phyloP scores from a whole-genome alignment of 2,797 vertebrate genomes.

The Siniperca obscura region DNA sequence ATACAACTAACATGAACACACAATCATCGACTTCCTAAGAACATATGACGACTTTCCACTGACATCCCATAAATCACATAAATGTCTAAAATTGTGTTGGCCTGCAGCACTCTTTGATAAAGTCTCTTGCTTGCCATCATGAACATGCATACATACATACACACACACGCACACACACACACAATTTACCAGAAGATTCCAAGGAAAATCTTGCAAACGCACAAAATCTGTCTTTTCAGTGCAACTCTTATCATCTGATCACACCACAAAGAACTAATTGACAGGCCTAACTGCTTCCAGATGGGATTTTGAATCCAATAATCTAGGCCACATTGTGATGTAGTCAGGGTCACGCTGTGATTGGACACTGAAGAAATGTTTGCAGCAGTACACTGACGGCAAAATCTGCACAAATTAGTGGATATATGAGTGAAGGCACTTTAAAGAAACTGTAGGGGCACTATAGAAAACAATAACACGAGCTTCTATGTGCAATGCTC shows the following conservation, averaged over 20 bases:
- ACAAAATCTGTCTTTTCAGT: slow-evolving; percentile 8
- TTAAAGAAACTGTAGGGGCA: background rate
- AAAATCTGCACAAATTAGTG: slow-evolving; percentile 35
- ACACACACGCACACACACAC: background rate
- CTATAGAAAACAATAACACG: background rate
- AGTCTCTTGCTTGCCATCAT: slow-evolving; percentile 1
- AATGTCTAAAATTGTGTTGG: slow-evolving; percentile 2
- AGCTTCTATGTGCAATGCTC: background rate
- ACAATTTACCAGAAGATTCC: slow-evolving; percentile 10
- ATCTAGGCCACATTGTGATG: slow-evolving; percentile 23
- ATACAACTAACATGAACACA: background rate
- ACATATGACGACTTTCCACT: background rate
- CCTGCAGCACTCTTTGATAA: slow-evolving; percentile 21
- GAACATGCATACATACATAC: too few species aligned
- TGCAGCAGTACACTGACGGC: slow-evolving; percentile 19
- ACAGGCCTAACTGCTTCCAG: slow-evolving; percentile 36
- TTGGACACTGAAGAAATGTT: slow-evolving; percentile 29
- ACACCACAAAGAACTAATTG: slow-evolving; percentile 38
- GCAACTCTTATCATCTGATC: slow-evolving; percentile 27
- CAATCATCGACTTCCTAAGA: background rate
- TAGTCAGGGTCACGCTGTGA: slow-evolving; percentile 14
- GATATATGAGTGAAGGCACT: slow-evolving; percentile 21
- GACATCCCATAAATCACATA: slow-evolving; percentile 32
- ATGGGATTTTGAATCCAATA: slow-evolving; percentile 13
- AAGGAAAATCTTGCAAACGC: slow-evolving; percentile 7